Evolutionary conservation across 2,113 vertebrate species (phyloP).

Genomic region (Pholis gunnellus): DNA sequence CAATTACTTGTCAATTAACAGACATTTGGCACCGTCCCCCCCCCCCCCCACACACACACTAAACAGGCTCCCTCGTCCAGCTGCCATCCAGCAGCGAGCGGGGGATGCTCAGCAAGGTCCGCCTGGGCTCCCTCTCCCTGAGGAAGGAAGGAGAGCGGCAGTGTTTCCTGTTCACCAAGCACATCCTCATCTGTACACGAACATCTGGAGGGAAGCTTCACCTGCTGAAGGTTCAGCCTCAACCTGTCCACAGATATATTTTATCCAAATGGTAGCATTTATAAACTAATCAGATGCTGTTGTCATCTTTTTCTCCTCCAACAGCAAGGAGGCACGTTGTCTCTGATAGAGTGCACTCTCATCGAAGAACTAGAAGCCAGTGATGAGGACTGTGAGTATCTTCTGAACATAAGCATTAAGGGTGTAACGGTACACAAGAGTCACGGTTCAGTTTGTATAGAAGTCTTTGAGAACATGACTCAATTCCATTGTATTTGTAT

Average conservation of each 20-base stretch:
- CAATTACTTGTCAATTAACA: neutral
- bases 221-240: slow-evolving; percentile 90
- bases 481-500: too few relatives aligned
- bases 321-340: slow-evolving; percentile 94
- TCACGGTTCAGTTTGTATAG: too few relatives aligned
- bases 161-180: slow-evolving; percentile 97
- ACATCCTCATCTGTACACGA: slow-evolving; percentile 95
- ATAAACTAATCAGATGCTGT: too few relatives aligned
- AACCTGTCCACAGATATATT: neutral
- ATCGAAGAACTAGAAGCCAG: slow-evolving; percentile 91
- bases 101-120: slow-evolving; percentile 95
- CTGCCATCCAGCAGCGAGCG: slow-evolving; percentile 95
- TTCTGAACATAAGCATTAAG: neutral
- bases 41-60: too few relatives aligned
- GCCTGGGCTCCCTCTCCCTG: slow-evolving; percentile 92
- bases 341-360: slow-evolving; percentile 93
- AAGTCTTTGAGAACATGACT: too few relatives aligned
- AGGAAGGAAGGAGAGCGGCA: slow-evolving; percentile 97
- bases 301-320: slow-evolving; percentile 28
- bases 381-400: slow-evolving; percentile 95
- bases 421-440: neutral
- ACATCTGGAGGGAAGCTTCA: slow-evolving; percentile 97
- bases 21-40: too few relatives aligned
- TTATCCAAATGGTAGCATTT: neutral
- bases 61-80: slow-evolving; percentile 94